Conservation (phyloP, 2,888 invertebrate species). For the Buathra laborator region DNA sequence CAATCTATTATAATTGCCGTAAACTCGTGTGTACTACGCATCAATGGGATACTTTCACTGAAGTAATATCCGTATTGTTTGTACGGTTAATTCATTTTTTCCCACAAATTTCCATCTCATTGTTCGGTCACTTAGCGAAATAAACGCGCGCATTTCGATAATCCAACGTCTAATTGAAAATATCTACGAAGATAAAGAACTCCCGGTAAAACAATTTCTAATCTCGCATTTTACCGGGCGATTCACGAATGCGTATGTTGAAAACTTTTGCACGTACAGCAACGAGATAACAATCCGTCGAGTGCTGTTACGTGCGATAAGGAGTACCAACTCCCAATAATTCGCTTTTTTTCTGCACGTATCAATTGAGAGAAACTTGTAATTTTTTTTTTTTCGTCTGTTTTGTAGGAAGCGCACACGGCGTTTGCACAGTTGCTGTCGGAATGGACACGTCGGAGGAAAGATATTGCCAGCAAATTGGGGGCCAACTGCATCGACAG, state of each 20-base stretch:
- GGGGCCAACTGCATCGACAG: conserved; percentile 93
- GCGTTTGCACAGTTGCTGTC: conserved; percentile 95
- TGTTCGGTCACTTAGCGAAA: conserved; percentile 14
- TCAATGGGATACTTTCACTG: conserved; percentile 44
- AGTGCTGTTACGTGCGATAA: not conserved
- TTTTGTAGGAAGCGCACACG: conserved; percentile 93
- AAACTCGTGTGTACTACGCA: conserved; percentile 32
- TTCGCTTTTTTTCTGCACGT: too few species aligned
- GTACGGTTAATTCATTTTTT: conserved; percentile 34
- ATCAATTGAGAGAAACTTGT: conserved; percentile 4
- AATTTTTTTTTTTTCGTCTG: not conserved
- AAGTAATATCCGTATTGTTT: conserved; percentile 11
- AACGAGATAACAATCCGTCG: conserved; percentile 25
- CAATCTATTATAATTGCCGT: conserved; percentile 61
- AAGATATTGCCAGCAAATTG: conserved; percentile 92
- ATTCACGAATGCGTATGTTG: not conserved
- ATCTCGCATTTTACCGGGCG: conserved; percentile 9
- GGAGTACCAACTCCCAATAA: not conserved
- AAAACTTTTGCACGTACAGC: conserved; percentile 33
- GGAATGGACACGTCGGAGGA: conserved; percentile 94
- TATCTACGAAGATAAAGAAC: not conserved
- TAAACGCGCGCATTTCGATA: conserved; percentile 6
- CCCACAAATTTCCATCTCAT: conserved; percentile 20
- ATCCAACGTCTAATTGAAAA: conserved; percentile 3
- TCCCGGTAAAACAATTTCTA: not conserved